Evolutionary conservation across 2,797 vertebrate species (phyloP).

Genomic region (Hypotaenidia okinawae): DNA sequence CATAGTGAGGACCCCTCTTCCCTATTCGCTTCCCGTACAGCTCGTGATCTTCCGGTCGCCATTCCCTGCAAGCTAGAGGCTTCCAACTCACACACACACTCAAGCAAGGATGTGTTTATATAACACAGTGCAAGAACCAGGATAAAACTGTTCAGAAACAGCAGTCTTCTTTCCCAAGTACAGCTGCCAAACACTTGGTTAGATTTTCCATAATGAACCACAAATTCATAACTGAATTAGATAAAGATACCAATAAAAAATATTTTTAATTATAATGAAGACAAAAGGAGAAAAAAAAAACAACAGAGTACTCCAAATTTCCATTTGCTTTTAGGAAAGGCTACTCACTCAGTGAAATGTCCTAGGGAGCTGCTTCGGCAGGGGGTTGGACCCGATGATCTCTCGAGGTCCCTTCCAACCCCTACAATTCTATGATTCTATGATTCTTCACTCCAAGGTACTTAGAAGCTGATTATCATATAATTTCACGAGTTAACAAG

Average conservation of each 20-base stretch:
- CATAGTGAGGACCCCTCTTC: too few relatives aligned
- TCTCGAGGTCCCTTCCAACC: too few relatives aligned
- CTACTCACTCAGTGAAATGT: too few relatives aligned
- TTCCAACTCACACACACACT: accelerated
- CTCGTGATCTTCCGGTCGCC: too few relatives aligned
- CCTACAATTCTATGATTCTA: too few relatives aligned
- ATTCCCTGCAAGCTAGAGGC: too few relatives aligned
- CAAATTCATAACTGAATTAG: not conserved
- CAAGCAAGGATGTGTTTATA: not conserved
- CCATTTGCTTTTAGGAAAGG: not conserved
- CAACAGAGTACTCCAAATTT: not conserved
- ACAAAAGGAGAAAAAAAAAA: not conserved
- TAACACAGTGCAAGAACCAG: not conserved
- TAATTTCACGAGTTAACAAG: not conserved
- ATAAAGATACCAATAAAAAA: not conserved
- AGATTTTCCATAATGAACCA: not conserved
- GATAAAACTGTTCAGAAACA: not conserved
- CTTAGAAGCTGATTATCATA: not conserved
- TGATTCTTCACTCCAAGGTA: not conserved
- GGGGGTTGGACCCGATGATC: too few relatives aligned
- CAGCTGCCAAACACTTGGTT: not conserved
- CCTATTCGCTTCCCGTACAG: too few relatives aligned
- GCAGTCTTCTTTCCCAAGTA: not conserved
- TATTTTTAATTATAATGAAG: not conserved
- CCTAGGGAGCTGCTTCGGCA: too few relatives aligned